Evolutionary conservation across 2,113 vertebrate genomes (phyloP).

Genomic region (Sylvilagus bachmani): DNA sequence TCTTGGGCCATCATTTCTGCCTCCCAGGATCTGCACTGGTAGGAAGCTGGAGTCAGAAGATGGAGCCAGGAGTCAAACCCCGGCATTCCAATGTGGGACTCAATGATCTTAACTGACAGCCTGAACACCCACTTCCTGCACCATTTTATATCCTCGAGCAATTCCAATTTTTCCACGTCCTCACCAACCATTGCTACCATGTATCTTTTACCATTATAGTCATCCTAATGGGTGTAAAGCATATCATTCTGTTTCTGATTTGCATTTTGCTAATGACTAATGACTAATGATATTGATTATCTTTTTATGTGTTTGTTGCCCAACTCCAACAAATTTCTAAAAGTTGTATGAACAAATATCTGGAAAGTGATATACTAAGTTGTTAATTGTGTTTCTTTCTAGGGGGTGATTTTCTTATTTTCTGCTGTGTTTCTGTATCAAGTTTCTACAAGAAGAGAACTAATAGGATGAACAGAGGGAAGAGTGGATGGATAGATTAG

Average conservation of each 20-base stretch:
- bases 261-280: neutral
- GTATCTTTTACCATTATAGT: neutral
- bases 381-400: neutral
- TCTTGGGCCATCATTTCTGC: too few relatives aligned
- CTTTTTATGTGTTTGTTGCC: neutral
- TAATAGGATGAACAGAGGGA: neutral
- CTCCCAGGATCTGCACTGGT: too few relatives aligned
- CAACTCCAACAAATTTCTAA: constrained; percentile 15
- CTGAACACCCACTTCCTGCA: too few relatives aligned
- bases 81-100: too few relatives aligned
- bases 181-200: neutral
- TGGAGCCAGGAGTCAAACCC: too few relatives aligned
- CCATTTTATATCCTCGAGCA: neutral
- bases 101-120: too few relatives aligned
- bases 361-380: neutral
- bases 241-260: neutral
- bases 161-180: neutral
- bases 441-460: neutral
- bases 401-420: neutral
- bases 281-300: neutral
- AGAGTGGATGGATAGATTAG: neutral
- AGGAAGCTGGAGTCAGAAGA: too few relatives aligned
- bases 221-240: neutral
- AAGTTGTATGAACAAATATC: neutral
- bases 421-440: neutral